Evolutionary conservation across 2,113 vertebrate genomes (phyloP), one percentile per base, ranked within the genome.

Genomic region (Dryoscopus gambensis): DNA sequence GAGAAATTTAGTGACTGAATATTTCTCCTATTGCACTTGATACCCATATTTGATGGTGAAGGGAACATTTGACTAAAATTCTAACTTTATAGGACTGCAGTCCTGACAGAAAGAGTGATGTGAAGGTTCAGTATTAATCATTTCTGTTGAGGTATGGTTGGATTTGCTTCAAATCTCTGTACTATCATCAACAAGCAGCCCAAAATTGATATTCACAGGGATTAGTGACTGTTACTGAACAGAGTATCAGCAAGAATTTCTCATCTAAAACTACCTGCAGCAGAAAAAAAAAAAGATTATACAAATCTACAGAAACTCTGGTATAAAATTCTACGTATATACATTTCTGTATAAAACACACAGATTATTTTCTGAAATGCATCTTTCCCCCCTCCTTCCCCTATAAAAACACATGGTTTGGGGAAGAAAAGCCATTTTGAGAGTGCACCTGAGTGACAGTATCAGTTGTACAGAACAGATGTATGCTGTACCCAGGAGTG

Each of bases 371-470:
- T 79, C 74, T 79, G 52, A 84, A 82, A 69, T 53, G 9, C 27
- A 31, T 15, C 17, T 8, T 13, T 13, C 11, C 1, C 11, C 1
- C 7, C 7, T 1, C 3, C 12, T 8, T 6, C 13, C 40, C 10
- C 39, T 13, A 20, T 11, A 39, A 10, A 87, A 79, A 57, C 22
- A 22, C 11, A 18, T 7, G 9, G 62, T 57, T 35, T 57, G 33
- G 40, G 77, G 60, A 86, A 89, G n/a, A 92, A 89, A 84, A 87
- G 14, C 8, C 2, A 10, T 53, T 83, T 65, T 68, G 16, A 82
- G 65, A 39, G 14, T 7, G 7, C 24, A 52, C 28, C n/a, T 79
- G 53, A 52, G n/a, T 62, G 75, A 35, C 49, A 46, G 13, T 9
- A 56, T 22, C 70, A 62, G 25, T 11, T 16, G 8, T 4, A 67